Evolutionary conservation across 35 echinoderm and acorn worm genomes (phyloP).

Genomic region (Strongylocentrotus purpuratus): DNA sequence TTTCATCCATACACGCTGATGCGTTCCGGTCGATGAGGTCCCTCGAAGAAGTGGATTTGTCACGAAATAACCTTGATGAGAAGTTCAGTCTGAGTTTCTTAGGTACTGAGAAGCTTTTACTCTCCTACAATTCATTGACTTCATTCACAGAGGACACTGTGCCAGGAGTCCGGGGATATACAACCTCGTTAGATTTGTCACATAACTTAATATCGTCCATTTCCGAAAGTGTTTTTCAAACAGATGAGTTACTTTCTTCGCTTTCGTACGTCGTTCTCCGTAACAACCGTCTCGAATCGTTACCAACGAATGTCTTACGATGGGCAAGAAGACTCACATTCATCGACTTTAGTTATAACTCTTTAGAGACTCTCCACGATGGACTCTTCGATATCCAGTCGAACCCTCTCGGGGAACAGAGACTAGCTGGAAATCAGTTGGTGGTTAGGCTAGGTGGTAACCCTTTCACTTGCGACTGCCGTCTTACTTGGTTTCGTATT

Average conservation of each 20-base stretch:
- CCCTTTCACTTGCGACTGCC: not conserved
- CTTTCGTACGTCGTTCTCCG: not conserved
- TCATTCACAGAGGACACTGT: not conserved
- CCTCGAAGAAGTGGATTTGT: not conserved
- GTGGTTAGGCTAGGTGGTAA: not conserved
- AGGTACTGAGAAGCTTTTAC: not conserved
- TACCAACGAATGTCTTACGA: not conserved
- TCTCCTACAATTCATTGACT: not conserved
- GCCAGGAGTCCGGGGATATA: not conserved
- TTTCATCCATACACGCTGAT: conserved; percentile 36
- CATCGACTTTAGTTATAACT: not conserved
- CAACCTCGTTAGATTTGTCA: not conserved
- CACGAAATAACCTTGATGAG: not conserved
- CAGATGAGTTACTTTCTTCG: not conserved
- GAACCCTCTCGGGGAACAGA: not conserved
- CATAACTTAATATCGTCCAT: not conserved
- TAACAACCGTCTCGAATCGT: not conserved
- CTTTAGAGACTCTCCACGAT: not conserved
- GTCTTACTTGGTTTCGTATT: not conserved
- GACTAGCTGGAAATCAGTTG: not conserved
- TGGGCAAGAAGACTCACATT: not conserved
- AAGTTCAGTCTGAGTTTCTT: not conserved
- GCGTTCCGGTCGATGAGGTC: conserved; percentile 12
- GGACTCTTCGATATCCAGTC: not conserved
- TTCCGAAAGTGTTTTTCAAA: not conserved